Evolutionary conservation across 2,888 invertebrate genomes (phyloP).

Genomic region (Allygus modestus): DNA sequence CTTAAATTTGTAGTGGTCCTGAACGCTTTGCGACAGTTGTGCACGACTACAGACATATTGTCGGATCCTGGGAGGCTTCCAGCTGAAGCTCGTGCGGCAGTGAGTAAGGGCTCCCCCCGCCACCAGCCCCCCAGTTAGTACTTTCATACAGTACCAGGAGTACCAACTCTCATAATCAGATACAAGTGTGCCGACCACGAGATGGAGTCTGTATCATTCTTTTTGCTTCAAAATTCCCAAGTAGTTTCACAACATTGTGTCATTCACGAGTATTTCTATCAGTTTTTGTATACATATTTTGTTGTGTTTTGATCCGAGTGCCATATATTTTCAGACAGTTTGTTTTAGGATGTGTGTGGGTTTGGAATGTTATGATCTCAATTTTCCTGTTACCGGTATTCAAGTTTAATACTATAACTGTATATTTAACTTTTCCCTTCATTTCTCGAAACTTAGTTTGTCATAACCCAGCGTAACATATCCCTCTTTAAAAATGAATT

Average conservation of each 20-base stretch:
- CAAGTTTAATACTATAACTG: neutral
- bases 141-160: neutral
- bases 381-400: constrained; percentile 11
- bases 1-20: constrained; percentile 93
- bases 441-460: neutral
- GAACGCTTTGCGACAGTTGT: constrained; percentile 92
- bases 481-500: too few relatives aligned
- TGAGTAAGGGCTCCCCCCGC: constrained; percentile 71
- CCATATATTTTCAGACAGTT: neutral
- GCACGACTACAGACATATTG: constrained; percentile 95
- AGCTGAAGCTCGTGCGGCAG: constrained; percentile 92
- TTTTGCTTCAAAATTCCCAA: constrained; percentile 28
- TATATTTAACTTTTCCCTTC: neutral
- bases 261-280: neutral
- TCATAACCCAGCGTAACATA: too few relatives aligned
- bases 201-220: neutral
- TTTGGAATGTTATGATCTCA: constrained; percentile 53
- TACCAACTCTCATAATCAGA: neutral
- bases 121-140: constrained; percentile 46
- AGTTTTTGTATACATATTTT: neutral
- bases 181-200: neutral
- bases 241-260: constrained; percentile 19
- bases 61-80: constrained; percentile 92
- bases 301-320: constrained; percentile 1
- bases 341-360: neutral